Percentiles rank a stretch among this genome's conserved stretches.
These are phyloP conservation scores for Crioceris asparagi DNA, from an alignment of 2,888 invertebrate genomes.

Conservation along the genomic window DNA sequence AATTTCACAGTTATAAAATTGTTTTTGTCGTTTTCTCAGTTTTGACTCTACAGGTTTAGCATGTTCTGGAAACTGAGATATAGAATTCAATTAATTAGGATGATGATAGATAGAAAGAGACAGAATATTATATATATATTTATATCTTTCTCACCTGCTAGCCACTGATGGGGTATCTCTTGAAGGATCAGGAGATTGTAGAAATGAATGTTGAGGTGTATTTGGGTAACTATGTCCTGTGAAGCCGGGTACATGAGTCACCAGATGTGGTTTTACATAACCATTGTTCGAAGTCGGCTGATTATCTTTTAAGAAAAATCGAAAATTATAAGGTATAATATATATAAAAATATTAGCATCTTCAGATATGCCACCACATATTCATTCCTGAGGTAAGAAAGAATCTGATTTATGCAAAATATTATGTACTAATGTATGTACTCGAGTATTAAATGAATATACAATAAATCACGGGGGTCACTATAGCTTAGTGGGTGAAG, in stretches of 20 bases:
- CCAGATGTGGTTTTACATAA: conserved; percentile 75
- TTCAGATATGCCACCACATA: background rate
- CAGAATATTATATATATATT: background rate
- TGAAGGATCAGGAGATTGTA: conserved; percentile 63
- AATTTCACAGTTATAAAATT: conserved; percentile 14
- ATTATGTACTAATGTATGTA: no score
- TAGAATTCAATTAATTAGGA: conserved; percentile 6
- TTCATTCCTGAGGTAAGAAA: background rate
- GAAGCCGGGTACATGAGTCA: conserved; percentile 71
- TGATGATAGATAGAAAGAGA: background rate
- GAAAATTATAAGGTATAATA: no score
- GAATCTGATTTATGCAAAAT: no score
- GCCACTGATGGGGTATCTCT: conserved; percentile 66
- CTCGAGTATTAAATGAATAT: no score
- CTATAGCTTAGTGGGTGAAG: no score
- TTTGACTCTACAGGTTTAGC: conserved; percentile 30
- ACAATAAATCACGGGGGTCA: no score
- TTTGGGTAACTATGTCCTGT: conserved; percentile 46
- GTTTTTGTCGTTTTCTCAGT: background rate
- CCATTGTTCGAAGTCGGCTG: conserved; percentile 60
- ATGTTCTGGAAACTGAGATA: conserved; percentile 34
- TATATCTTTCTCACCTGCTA: conserved; percentile 48
- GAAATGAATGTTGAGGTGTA: conserved; percentile 58
- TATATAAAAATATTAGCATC: no score
- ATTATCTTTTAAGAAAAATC: no score